Evolutionary conservation across 2,113 vertebrate species (phyloP).

Genomic region (Cyphomyrus discorhynchus): DNA sequence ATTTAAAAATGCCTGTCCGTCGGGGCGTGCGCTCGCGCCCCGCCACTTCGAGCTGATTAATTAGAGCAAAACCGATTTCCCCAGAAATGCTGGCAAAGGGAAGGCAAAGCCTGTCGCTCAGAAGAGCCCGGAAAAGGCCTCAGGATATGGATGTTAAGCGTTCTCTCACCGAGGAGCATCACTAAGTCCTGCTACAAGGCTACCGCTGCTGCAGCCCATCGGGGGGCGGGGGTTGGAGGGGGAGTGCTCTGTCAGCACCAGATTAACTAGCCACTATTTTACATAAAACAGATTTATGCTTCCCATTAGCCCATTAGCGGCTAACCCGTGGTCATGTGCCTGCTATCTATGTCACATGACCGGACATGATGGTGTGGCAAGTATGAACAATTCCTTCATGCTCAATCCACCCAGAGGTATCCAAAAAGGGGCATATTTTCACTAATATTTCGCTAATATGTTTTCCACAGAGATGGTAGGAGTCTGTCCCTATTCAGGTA

Average conservation of each 20-base stretch:
- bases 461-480: not conserved
- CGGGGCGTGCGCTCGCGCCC: not conserved
- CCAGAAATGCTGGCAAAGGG: not conserved
- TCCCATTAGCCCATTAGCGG: not conserved
- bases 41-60: not conserved
- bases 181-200: not conserved
- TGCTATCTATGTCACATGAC: not conserved
- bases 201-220: not conserved
- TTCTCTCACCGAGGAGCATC: not conserved
- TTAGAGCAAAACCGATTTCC: not conserved
- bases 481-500: not conserved
- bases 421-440: not conserved
- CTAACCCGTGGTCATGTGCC: not conserved
- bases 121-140: not conserved
- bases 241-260: not conserved
- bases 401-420: not conserved
- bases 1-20: not conserved
- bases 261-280: not conserved
- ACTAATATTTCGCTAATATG: not conserved
- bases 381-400: not conserved
- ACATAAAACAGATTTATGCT: not conserved
- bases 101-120: not conserved
- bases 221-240: not conserved
- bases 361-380: not conserved
- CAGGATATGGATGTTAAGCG: not conserved